A percentile compares a stretch with the other conserved stretches of the same genome.
Evolutionary conservation across 23 tunicate genomes (phyloP).

Genomic region (Trididemnum nubilum): DNA sequence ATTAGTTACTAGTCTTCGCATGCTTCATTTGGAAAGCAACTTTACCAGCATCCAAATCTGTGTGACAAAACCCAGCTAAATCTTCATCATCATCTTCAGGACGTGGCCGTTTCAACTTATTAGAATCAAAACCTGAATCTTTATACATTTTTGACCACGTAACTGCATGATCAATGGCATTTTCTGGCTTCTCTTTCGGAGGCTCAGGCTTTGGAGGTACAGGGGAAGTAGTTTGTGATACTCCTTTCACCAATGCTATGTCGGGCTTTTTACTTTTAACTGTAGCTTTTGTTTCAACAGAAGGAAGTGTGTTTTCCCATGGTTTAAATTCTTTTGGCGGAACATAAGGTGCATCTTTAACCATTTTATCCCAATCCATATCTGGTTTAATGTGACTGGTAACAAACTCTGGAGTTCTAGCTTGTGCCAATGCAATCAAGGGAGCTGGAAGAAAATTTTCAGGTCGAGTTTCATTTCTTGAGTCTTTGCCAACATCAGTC

Average conservation of each 20-base stretch:
- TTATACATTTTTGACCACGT: conserved; percentile 93
- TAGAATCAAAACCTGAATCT: conserved; percentile 30
- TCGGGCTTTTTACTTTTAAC: conserved; percentile 56
- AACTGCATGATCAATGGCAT: conserved; percentile 65
- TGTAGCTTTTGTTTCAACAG: conserved; percentile 60
- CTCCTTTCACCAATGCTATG: conserved; percentile 68
- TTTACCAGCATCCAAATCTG: conserved; percentile 59
- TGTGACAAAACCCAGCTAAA: conserved; percentile 73
- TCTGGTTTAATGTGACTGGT: conserved; percentile 51
- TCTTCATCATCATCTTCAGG: conserved; percentile 79
- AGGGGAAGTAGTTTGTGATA: conserved; percentile 55
- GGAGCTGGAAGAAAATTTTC: conserved; percentile 65
- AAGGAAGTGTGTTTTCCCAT: conserved; percentile 70
- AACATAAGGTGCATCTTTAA: conserved; percentile 79
- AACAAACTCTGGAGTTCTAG: conserved; percentile 78
- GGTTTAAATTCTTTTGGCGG: conserved; percentile 86
- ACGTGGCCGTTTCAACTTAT: conserved; percentile 42
- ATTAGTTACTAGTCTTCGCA: conserved; percentile 10
- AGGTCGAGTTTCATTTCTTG: neutral
- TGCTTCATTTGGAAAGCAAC: conserved; percentile 67
- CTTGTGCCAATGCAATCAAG: conserved; percentile 47
- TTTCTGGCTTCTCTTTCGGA: neutral
- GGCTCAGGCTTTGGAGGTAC: conserved; percentile 27
- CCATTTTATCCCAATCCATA: conserved; percentile 81
- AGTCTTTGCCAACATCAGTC: neutral